Conservation (phyloP, 1,140 invertebrate genomes). For the Camponotus floridanus region DNA sequence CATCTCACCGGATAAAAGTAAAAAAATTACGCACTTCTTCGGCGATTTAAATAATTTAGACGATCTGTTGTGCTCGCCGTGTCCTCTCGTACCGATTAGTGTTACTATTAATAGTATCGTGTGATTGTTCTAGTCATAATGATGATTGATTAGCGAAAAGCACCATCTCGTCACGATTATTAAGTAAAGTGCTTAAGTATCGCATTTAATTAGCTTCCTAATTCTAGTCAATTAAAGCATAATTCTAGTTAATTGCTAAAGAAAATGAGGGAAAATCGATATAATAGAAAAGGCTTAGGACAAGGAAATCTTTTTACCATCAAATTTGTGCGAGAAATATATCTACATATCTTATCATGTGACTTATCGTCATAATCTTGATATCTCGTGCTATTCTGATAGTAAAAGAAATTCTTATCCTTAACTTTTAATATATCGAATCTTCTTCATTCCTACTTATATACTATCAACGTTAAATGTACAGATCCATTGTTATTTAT, state of each 20-base stretch:
- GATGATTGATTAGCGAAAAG: neutral
- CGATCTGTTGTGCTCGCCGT: conserved; percentile 11
- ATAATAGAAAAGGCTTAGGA: neutral
- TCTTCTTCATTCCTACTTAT: neutral
- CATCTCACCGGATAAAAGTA: neutral
- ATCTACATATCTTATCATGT: neutral
- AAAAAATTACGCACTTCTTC: neutral
- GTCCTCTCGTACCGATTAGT: conserved; percentile 19
- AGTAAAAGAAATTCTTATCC: neutral
- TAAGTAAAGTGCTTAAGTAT: conserved; percentile 16
- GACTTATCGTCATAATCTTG: neutral
- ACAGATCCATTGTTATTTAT: conserved; percentile 61
- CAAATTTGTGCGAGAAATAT: neutral
- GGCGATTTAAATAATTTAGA: conserved; percentile 33
- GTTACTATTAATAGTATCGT: neutral
- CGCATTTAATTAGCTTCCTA: neutral
- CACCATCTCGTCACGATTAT: neutral
- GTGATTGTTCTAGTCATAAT: conserved; percentile 3
- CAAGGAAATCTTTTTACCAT: neutral
- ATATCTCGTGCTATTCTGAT: neutral
- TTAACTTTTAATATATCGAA: neutral
- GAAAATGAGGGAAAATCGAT: conserved; percentile 20
- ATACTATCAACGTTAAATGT: neutral
- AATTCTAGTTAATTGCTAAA: conserved; percentile 10
- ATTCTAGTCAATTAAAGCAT: conserved; percentile 21